These are phyloP conservation scores for Ceyx melanurus DNA, from an alignment of 2,113 vertebrate species.

Conservation along the genomic window DNA sequence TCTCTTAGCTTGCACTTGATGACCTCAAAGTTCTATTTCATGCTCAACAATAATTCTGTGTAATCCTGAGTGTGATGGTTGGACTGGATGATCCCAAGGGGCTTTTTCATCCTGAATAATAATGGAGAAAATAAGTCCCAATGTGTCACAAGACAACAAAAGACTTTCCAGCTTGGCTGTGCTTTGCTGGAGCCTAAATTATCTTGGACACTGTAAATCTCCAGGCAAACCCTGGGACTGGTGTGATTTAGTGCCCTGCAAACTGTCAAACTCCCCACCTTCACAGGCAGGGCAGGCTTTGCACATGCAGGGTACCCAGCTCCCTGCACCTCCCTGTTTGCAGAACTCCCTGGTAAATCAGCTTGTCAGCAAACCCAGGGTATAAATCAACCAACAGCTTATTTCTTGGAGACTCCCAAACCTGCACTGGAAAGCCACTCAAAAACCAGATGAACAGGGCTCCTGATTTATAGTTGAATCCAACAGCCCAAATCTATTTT, in stretches of 20 bases:
- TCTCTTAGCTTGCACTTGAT: too few species aligned
- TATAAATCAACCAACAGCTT: constrained; percentile 24
- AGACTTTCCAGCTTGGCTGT: background rate
- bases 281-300: background rate
- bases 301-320: background rate
- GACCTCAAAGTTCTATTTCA: too few species aligned
- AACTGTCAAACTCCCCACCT: background rate
- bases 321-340: background rate
- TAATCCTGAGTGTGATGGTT: background rate
- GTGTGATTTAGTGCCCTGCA: constrained; percentile 1
- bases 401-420: constrained; percentile 21
- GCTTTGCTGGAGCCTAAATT: background rate
- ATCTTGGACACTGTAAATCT: background rate
- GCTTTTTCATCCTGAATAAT: background rate
- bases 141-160: background rate
- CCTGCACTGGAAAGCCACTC: constrained; percentile 9
- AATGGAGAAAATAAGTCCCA: background rate
- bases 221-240: background rate
- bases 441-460: constrained; percentile 25
- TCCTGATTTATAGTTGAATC: constrained; percentile 5
- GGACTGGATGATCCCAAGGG: too few species aligned
- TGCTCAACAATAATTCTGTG: too few species aligned
- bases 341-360: constrained; percentile 53
- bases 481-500: constrained; percentile 30
- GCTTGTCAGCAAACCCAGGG: constrained; percentile 25